Conservation (phyloP, 2,888 invertebrate species). For the Eilema sororculum region DNA sequence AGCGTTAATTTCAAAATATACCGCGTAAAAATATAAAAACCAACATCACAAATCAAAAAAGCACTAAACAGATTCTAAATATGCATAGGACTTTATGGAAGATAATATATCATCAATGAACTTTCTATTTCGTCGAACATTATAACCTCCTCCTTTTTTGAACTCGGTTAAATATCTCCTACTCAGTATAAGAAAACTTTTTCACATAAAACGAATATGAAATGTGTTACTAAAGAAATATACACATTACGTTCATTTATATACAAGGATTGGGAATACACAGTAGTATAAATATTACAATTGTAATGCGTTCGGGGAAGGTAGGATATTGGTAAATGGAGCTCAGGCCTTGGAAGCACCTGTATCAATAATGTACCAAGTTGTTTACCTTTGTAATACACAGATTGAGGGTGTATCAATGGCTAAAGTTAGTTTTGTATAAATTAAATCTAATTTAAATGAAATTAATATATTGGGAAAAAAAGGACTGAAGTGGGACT, state of each 20-base stretch:
- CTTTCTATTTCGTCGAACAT: too few species aligned
- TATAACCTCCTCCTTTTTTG: too few species aligned
- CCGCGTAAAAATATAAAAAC: too few species aligned
- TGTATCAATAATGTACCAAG: constrained; percentile 44
- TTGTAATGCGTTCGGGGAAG: constrained; percentile 29
- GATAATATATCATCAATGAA: too few species aligned
- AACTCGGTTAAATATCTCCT: neutral
- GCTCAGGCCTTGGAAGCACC: constrained; percentile 18
- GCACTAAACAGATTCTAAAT: too few species aligned
- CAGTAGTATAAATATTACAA: neutral
- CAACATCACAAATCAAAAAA: too few species aligned
- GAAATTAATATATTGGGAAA: too few species aligned
- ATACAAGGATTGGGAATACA: neutral
- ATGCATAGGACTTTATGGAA: too few species aligned
- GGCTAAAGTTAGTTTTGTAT: too few species aligned
- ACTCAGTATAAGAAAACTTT: neutral
- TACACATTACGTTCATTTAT: constrained; percentile 1
- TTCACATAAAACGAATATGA: neutral
- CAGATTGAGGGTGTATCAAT: neutral
- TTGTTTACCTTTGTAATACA: constrained; percentile 29
- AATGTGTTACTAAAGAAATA: neutral
- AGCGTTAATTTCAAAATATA: too few species aligned
- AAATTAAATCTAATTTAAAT: too few species aligned
- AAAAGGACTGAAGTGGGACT: too few species aligned
- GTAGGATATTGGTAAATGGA: constrained; percentile 33